phyloP scores from a whole-genome alignment of 92 coral and sea anemone species.

The Siderastrea radians region DNA sequence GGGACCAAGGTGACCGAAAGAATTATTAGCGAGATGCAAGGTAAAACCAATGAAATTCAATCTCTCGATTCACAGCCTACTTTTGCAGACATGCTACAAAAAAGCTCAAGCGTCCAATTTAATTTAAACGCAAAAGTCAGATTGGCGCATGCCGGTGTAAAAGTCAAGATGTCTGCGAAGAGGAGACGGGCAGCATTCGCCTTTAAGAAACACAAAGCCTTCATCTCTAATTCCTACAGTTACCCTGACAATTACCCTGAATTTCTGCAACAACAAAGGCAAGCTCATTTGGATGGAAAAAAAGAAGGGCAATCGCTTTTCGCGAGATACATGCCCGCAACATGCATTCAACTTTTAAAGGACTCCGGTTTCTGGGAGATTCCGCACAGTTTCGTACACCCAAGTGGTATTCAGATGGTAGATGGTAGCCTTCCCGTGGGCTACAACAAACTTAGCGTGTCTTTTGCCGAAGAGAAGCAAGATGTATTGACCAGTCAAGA shows the following conservation, averaged over 20 bases:
- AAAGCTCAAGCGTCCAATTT: slow-evolving; percentile 53
- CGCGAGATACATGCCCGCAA: slow-evolving; percentile 18
- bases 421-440: neutral
- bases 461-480: neutral
- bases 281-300: slow-evolving; percentile 19
- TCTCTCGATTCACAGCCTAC: slow-evolving; percentile 53
- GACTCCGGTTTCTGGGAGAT: slow-evolving; percentile 18
- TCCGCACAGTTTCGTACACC: slow-evolving; percentile 9
- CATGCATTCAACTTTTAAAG: slow-evolving; percentile 32
- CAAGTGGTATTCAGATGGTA: neutral
- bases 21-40: neutral
- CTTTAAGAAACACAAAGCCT: neutral
- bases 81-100: slow-evolving; percentile 49
- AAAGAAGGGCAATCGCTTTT: neutral
- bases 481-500: neutral
- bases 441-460: neutral
- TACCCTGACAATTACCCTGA: slow-evolving; percentile 13
- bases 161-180: slow-evolving; percentile 31
- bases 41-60: slow-evolving; percentile 36
- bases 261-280: slow-evolving; percentile 3
- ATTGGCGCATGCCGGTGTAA: slow-evolving; percentile 44
- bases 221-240: neutral
- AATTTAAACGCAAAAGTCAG: slow-evolving; percentile 45
- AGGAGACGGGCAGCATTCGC: neutral
- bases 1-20: slow-evolving; percentile 21